Percentiles rank a stretch among this genome's conserved stretches.
Evolutionary conservation across 2,797 vertebrate species (phyloP).

Genomic region (Pseudocheirus occidentalis): DNA sequence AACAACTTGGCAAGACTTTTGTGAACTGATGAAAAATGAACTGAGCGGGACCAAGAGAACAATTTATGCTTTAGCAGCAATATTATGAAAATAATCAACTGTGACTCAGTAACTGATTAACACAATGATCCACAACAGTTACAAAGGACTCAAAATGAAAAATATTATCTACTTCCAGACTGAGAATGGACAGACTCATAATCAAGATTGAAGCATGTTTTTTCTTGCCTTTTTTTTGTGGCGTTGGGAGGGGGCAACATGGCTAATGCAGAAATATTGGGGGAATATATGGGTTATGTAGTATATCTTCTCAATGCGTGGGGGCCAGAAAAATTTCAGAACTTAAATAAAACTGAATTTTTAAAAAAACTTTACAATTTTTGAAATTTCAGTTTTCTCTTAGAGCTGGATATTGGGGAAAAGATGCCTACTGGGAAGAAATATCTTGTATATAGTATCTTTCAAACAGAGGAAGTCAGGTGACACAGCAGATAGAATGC

Average conservation of each 20-base stretch:
- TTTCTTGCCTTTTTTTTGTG: not conserved
- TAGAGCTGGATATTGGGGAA: not conserved
- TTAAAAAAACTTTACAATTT: not conserved
- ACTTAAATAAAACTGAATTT: not conserved
- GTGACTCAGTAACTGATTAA: not conserved
- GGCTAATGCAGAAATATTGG: not conserved
- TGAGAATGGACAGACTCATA: not conserved
- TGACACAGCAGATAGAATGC: not conserved
- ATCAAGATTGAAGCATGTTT: not conserved
- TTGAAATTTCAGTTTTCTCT: not conserved
- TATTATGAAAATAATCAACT: not conserved
- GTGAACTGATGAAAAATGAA: not conserved
- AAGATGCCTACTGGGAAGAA: not conserved
- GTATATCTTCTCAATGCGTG: not conserved
- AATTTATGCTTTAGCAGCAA: not conserved
- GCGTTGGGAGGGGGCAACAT: accelerated
- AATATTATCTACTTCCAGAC: not conserved
- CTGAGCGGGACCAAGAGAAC: not conserved
- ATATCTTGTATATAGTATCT: not conserved
- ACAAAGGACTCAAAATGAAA: not conserved
- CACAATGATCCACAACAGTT: not conserved
- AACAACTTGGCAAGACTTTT: not conserved
- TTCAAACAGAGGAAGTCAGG: not conserved
- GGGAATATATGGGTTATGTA: not conserved
- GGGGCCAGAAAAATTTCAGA: not conserved